These are phyloP conservation scores for Shinisaurus crocodilurus DNA, from an alignment of 2,113 vertebrate species.

Conservation along the genomic window DNA sequence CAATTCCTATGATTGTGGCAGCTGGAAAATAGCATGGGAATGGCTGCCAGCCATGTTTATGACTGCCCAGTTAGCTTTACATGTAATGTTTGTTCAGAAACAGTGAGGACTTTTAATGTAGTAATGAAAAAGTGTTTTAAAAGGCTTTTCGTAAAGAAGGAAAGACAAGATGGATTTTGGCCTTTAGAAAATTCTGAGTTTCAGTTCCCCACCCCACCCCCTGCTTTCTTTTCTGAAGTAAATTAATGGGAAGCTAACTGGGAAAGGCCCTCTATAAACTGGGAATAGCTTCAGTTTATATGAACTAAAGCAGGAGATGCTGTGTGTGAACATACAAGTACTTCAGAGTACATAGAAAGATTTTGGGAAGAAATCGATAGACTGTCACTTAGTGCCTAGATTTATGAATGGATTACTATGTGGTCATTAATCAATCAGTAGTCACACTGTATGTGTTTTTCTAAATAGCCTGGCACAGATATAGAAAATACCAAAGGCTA, in stretches of 20 bases:
- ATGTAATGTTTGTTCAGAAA: background rate
- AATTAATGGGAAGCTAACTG: background rate
- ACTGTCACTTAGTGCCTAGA: background rate
- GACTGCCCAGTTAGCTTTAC: background rate
- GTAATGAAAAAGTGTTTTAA: background rate
- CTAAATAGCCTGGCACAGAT: background rate
- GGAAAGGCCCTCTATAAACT: background rate
- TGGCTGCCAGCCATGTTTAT: background rate
- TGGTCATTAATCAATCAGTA: conserved; percentile 21
- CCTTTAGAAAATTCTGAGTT: background rate
- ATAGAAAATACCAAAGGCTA: background rate
- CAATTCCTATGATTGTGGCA: background rate
- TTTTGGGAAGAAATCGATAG: conserved; percentile 23
- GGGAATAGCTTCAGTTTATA: background rate
- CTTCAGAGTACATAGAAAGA: background rate
- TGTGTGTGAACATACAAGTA: rapidly evolving
- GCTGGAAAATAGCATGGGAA: background rate
- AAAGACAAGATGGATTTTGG: background rate
- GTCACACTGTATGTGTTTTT: background rate
- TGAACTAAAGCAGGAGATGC: background rate
- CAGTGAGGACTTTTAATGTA: background rate
- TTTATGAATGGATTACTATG: conserved; percentile 39
- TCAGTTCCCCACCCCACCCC: background rate
- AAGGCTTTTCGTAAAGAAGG: background rate
- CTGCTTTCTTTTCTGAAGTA: background rate